Percentiles rank a stretch among this genome's conserved stretches.
Conservation (phyloP, 2,113 vertebrate genomes). For the Oenanthe oenanthe region DNA sequence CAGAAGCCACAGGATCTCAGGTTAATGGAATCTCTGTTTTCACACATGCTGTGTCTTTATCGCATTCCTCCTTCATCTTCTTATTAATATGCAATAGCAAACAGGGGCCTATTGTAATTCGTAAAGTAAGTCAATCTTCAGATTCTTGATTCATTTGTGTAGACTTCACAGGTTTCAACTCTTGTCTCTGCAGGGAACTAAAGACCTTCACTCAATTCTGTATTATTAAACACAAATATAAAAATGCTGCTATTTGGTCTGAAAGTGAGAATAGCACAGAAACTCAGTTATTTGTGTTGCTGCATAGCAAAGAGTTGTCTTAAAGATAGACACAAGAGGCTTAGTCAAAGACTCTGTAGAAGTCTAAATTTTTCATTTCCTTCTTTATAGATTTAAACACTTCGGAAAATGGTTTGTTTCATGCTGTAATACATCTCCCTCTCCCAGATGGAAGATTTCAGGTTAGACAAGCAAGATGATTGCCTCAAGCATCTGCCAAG, state of each 20-base stretch:
- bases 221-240: slow-evolving; percentile 51
- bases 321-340: background rate
- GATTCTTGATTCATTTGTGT: slow-evolving; percentile 42
- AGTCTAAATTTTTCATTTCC: background rate
- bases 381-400: background rate
- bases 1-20: slow-evolving; percentile 30
- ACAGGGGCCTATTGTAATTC: slow-evolving; percentile 7
- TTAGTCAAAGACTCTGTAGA: background rate
- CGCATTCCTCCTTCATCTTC: slow-evolving; percentile 13
- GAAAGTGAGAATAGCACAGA: background rate
- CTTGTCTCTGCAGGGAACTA: slow-evolving; percentile 44
- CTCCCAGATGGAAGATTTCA: background rate
- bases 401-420: background rate
- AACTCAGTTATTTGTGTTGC: background rate
- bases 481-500: slow-evolving; percentile 13
- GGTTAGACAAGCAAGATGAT: slow-evolving; percentile 20
- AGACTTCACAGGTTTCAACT: slow-evolving; percentile 40
- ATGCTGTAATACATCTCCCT: background rate
- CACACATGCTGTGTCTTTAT: slow-evolving; percentile 12
- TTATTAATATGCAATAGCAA: slow-evolving; percentile 53
- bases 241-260: slow-evolving; percentile 38
- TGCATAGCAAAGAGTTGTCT: background rate
- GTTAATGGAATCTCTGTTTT: slow-evolving; percentile 39
- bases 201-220: slow-evolving; percentile 31
- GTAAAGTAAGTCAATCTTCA: slow-evolving; percentile 35